A percentile compares a stretch with the other conserved stretches of the same genome.
Conservation (phyloP, 2,113 vertebrate genomes). For the Chaetops frenatus region DNA sequence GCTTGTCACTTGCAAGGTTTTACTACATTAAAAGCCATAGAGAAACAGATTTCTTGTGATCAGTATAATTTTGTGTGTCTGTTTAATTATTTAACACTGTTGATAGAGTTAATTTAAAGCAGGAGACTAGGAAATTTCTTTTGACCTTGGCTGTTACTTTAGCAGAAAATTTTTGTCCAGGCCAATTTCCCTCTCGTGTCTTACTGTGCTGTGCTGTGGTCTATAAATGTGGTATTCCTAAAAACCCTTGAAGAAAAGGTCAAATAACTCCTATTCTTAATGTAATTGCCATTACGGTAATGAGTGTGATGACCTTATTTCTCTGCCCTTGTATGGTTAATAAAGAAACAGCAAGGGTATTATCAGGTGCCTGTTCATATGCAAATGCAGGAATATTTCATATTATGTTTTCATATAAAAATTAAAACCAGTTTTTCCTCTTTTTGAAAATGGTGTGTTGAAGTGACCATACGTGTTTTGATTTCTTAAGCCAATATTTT, state of each 20-base stretch:
- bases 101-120: background rate
- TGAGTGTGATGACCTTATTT: background rate
- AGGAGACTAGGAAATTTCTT: background rate
- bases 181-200: background rate
- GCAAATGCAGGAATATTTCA: background rate
- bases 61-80: background rate
- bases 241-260: background rate
- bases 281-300: background rate
- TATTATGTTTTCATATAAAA: background rate
- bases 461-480: background rate
- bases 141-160: background rate
- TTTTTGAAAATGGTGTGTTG: background rate
- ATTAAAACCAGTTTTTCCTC: background rate
- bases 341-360: background rate
- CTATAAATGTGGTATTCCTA: background rate
- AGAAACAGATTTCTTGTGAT: background rate
- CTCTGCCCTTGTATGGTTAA: background rate
- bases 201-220: background rate
- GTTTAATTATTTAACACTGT: background rate
- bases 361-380: background rate
- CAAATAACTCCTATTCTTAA: background rate
- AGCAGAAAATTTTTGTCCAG: background rate
- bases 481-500: background rate
- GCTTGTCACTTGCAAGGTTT: conserved; percentile 3
- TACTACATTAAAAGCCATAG: background rate